Evolutionary conservation across 2,888 invertebrate genomes (phyloP), one percentile per base, ranked within the genome.

Genomic region (Andrena marginata): DNA sequence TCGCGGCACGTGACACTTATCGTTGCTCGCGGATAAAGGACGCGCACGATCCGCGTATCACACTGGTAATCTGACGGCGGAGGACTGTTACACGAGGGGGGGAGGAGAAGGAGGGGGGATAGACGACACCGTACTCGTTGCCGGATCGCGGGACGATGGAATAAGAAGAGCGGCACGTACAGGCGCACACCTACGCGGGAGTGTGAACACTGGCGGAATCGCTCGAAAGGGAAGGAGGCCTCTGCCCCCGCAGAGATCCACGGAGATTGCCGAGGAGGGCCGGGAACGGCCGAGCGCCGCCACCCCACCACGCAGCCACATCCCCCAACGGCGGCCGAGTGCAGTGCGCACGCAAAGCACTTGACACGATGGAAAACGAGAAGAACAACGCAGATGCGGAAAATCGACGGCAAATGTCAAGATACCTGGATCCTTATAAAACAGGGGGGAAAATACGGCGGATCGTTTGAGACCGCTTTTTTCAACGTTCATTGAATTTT

Each of bases 181-280:
- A 79, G 72, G 80, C 87, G 88, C 87, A 88, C 88, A 77, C 87
- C 81, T 87, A 87, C 88, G 87, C 88, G 88, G 87, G 84, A 89
- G 87, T 88, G 86, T 88, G 88, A 87, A 87, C 80, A 86, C 87
- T 87, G 87, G 56, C 82, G 83, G 87, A 74, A 72, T 82, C 78
- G 72, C 78, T 84, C 82, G 76, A 79, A 80, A 87, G 84, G 77
- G 87, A 87, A 87, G 87, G 90, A 90, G 90, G 92, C 90, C 92
- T 91, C 90, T 93, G 92, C 93, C 93, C 93, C 94, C 93, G 94
- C 93, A 93, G 92, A 93, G 93, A 92, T 94, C 93, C 89, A 86
- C 94, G 93, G 92, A 91, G 84, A 90, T 68, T 73, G 75, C 85
- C 94, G 94, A 92, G 76, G 63, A 0, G 2, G 29, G 8, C 76